Evolutionary conservation across 2,888 invertebrate genomes (phyloP).

Genomic region (Dolichopus griseipennis): DNA sequence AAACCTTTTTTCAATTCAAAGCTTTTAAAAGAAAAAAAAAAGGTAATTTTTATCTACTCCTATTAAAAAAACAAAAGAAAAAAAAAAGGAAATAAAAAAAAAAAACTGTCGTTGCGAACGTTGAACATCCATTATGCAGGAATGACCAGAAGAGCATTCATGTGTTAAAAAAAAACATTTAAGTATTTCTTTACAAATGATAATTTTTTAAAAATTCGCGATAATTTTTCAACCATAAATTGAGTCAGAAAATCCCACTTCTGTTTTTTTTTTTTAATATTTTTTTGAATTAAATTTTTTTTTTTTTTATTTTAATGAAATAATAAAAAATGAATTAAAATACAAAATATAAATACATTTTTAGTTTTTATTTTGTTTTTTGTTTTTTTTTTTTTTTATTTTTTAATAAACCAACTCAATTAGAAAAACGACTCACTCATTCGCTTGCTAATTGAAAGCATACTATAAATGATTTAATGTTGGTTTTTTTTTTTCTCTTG

Average conservation of each 20-base stretch:
- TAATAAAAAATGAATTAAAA: too few relatives aligned
- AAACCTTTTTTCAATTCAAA: too few relatives aligned
- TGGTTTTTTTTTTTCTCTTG: not conserved
- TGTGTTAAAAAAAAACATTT: not conserved
- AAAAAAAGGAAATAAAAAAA: too few relatives aligned
- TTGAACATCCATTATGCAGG: too few relatives aligned
- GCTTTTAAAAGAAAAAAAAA: too few relatives aligned
- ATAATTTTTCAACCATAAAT: not conserved
- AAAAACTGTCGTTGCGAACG: too few relatives aligned
- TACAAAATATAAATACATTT: too few relatives aligned
- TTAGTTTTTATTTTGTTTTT: too few relatives aligned
- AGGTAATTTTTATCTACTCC: too few relatives aligned
- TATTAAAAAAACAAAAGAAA: too few relatives aligned
- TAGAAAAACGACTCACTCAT: not conserved
- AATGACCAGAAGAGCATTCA: not conserved
- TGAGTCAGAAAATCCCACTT: not conserved
- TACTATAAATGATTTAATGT: not conserved
- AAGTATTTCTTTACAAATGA: not conserved
- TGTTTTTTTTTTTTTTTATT: not conserved
- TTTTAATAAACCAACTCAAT: not conserved
- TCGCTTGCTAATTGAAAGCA: not conserved
- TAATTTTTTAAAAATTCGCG: not conserved
- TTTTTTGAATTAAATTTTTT: not conserved
- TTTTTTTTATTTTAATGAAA: too few relatives aligned
- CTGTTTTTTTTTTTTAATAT: not conserved